Percentiles rank a stretch among this genome's conserved stretches.
These are phyloP conservation scores for Apolygus lucorum DNA, from an alignment of 1,140 invertebrate genomes.

Conservation along the genomic window DNA sequence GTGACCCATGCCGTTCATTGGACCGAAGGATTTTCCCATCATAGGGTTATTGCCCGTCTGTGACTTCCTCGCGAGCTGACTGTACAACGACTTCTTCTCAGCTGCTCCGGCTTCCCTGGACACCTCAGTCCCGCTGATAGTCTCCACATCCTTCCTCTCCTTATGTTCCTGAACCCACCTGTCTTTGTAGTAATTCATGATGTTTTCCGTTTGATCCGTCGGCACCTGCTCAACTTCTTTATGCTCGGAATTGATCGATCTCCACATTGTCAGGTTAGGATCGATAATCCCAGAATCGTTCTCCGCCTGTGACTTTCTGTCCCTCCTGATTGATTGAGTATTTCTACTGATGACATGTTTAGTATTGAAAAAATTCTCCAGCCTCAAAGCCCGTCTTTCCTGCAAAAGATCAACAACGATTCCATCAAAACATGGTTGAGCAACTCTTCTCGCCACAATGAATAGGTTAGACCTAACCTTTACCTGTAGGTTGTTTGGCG, in stretches of 20 bases:
- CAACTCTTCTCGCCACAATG: no score
- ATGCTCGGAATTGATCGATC: slow-evolving; percentile 10
- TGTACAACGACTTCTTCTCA: neutral
- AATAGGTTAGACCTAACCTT: no score
- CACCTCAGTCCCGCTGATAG: slow-evolving; percentile 2
- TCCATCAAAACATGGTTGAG: no score
- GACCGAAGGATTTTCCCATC: neutral
- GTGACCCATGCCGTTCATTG: no score
- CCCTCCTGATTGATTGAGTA: neutral
- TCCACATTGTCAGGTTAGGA: slow-evolving; percentile 14
- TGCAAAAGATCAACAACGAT: no score
- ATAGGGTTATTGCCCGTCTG: neutral
- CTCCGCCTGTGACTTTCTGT: neutral
- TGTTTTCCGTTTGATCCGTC: slow-evolving; percentile 14
- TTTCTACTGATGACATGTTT: no score
- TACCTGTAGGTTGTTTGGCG: no score
- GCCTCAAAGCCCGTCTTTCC: no score
- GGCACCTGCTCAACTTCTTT: slow-evolving; percentile 14
- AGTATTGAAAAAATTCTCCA: no score
- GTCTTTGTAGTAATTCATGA: slow-evolving; percentile 14
- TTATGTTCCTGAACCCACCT: slow-evolving; percentile 16
- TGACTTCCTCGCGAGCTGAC: neutral
- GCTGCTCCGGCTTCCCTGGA: neutral
- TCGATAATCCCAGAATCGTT: slow-evolving; percentile 1
- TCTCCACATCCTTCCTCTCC: slow-evolving; percentile 1